Percentiles rank a stretch among this genome's conserved stretches.
These are phyloP conservation scores for Tiaroga cobitis DNA, from an alignment of 2,797 vertebrate species.

Conservation along the genomic window DNA sequence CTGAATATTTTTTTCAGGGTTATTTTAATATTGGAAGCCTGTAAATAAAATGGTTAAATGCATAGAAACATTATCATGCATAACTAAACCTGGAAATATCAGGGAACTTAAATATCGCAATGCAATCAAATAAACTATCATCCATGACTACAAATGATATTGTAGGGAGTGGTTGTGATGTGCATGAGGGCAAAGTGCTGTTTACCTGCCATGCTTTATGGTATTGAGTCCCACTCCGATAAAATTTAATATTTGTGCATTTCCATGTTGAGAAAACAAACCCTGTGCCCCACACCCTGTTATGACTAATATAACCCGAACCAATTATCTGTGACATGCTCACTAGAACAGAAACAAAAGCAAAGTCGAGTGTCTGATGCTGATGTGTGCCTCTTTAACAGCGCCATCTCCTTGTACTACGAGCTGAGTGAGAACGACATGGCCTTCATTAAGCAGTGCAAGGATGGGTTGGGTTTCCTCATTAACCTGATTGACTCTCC, in stretches of 20 bases:
- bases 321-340: neutral
- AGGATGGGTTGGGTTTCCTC: constrained; percentile 90
- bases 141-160: neutral
- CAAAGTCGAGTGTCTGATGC: neutral
- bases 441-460: constrained; percentile 94
- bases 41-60: too few relatives aligned
- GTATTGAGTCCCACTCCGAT: neutral
- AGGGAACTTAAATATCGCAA: neutral
- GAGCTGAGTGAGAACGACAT: constrained; percentile 86
- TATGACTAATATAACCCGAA: neutral
- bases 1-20: too few relatives aligned
- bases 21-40: too few relatives aligned
- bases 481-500: constrained; percentile 98
- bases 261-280: too few relatives aligned
- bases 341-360: neutral
- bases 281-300: neutral
- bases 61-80: too few relatives aligned
- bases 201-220: neutral
- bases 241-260: neutral
- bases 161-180: neutral
- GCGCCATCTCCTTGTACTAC: constrained; percentile 93
- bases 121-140: neutral
- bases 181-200: neutral
- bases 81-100: too few relatives aligned
- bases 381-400: constrained; percentile 53